These are phyloP conservation scores for Agrypnia vestita DNA, from an alignment of 1,140 invertebrate genomes.

Conservation along the genomic window DNA sequence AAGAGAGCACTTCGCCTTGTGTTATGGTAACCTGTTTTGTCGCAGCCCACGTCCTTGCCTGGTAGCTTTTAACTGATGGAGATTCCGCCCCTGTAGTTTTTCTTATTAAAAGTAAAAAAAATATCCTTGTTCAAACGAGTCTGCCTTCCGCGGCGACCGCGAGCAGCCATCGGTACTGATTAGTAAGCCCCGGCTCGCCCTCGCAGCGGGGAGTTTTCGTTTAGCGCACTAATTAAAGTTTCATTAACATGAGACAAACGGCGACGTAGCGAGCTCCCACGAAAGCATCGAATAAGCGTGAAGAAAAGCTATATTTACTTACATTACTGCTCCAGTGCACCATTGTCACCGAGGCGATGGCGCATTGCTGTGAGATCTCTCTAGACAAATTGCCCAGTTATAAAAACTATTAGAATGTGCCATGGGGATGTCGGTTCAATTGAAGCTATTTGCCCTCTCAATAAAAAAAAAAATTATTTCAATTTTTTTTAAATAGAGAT, in stretches of 20 bases:
- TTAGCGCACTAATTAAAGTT: constrained; percentile 31
- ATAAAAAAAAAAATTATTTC: too few relatives aligned
- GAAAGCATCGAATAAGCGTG: not conserved
- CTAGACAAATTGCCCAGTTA: too few relatives aligned
- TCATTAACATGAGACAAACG: not conserved
- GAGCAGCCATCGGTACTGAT: not conserved
- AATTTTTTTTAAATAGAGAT: too few relatives aligned
- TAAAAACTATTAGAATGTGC: too few relatives aligned
- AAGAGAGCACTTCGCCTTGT: too few relatives aligned
- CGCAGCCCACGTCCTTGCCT: not conserved
- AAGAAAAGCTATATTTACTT: too few relatives aligned
- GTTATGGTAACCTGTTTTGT: not conserved
- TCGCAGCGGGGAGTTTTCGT: constrained; percentile 27
- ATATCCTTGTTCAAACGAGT: not conserved
- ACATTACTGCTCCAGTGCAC: too few relatives aligned
- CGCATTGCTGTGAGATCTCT: too few relatives aligned
- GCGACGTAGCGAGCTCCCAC: not conserved
- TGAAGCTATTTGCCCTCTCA: too few relatives aligned
- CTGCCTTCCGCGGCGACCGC: constrained; percentile 12
- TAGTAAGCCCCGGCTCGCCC: not conserved
- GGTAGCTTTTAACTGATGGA: constrained; percentile 31
- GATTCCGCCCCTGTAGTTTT: constrained; percentile 22
- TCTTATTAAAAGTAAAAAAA: constrained; percentile 7
- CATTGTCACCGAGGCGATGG: too few relatives aligned
- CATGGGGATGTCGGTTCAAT: too few relatives aligned